Evolutionary conservation across 2,888 invertebrate genomes (phyloP), one percentile per base, ranked within the genome.

Genomic region (Alloplasta piceator): DNA sequence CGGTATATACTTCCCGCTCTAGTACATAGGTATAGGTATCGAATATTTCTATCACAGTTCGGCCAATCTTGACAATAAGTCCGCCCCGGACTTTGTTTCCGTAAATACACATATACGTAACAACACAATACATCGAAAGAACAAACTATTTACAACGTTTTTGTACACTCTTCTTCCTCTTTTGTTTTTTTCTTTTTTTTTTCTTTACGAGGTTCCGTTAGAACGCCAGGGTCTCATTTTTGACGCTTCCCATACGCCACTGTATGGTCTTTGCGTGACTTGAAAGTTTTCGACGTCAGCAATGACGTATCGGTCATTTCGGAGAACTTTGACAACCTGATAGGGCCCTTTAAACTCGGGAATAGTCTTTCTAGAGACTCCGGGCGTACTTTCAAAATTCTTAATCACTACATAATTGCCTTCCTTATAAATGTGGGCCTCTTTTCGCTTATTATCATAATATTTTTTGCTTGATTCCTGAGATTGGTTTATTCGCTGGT

Each of bases 401-500:
- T n/a, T n/a, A n/a, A n/a, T n/a, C 71, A 84, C 80, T 0, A 84
- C 80, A 10, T 73, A 73, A 43, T 85, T 85, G 4, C 75, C 82
- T 4, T 76, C 67, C n/a, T 74, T 16, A 48, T 83, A 83, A 14
- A 55, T 61, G 14, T 75, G 61, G 1, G 82, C n/a, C 79, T 16
- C 43, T 79, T 87, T 87, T 66, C 85, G 87, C 58, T 68, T 87
- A 43, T 80, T 84, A 74, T 89, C 80, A 78, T 80, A 87, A 70
- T 82, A 67, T 9, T 41, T 68, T 68, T 87, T 82, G 72, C 84
- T 87, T 10, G 84, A 82, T 3, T 78, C 36, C 63, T 88, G 86
- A 6, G 5, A 68, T 64, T 84, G 81, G 12, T 64, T 41, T 58
- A 87, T 88, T 14, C 10, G 67, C 10, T 70, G 14, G 0, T 39